Conservation (phyloP, 64 coral and sea anemone species). For the Montipora cactus region DNA sequence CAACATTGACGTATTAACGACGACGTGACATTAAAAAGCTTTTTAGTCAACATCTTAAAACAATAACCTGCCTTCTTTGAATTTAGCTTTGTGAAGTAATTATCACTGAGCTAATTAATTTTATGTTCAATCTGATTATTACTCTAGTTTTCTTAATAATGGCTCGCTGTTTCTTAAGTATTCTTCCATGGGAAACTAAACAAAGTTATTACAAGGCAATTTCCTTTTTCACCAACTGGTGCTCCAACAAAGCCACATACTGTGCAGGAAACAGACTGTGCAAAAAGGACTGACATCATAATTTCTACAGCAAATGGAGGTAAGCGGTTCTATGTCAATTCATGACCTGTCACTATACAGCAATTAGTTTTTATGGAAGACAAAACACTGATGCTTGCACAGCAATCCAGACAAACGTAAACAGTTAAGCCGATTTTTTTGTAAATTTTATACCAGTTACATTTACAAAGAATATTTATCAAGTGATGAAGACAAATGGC, state of each 20-base stretch:
- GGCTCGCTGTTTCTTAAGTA: too few species aligned
- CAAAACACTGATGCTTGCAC: background rate
- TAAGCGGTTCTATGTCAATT: constrained; percentile 6
- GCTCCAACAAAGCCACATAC: background rate
- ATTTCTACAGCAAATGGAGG: background rate
- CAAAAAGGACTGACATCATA: background rate
- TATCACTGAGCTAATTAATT: too few species aligned
- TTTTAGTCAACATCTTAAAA: background rate
- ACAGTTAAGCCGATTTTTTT: too few species aligned
- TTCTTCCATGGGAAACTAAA: too few species aligned
- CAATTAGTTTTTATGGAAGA: background rate
- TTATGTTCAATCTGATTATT: too few species aligned
- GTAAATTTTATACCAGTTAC: too few species aligned
- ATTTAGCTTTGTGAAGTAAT: background rate
- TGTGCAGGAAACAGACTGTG: background rate
- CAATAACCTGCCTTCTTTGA: background rate
- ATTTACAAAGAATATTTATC: background rate
- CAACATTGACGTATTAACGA: too few species aligned
- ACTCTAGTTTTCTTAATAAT: too few species aligned
- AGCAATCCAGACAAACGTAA: background rate
- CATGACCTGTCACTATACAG: background rate
- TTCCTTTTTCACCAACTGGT: background rate
- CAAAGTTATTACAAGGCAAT: background rate
- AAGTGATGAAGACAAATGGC: background rate
- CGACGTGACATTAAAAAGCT: too few species aligned